These are phyloP conservation scores for Siphamia tubifer DNA, from an alignment of 2,113 vertebrate genomes.

Conservation along the genomic window DNA sequence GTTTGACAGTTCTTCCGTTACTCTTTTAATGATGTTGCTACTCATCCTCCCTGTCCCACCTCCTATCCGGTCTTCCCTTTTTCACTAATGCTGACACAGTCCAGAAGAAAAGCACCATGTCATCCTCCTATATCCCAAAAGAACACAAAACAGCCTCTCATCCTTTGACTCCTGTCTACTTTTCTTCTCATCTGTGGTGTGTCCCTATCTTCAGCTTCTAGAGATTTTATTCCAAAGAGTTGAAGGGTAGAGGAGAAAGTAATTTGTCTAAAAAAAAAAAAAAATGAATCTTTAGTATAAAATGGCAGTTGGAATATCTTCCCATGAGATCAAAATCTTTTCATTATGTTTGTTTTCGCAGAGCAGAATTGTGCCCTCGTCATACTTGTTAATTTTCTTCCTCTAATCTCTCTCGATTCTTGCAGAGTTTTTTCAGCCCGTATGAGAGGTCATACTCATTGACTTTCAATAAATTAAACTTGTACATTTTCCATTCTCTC, in stretches of 20 bases:
- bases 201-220: not conserved
- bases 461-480: slow-evolving; percentile 48
- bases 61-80: not conserved
- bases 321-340: slow-evolving; percentile 25
- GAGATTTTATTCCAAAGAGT: slow-evolving; percentile 29
- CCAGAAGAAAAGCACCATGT: slow-evolving; percentile 66
- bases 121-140: slow-evolving; percentile 25
- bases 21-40: slow-evolving; percentile 41
- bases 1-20: slow-evolving; percentile 66
- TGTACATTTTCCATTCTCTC: slow-evolving; percentile 26
- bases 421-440: slow-evolving; percentile 10
- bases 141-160: slow-evolving; percentile 47
- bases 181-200: not conserved
- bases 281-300: slow-evolving; percentile 52
- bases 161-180: not conserved
- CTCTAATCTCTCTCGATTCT: not conserved
- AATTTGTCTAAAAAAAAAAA: slow-evolving; percentile 32
- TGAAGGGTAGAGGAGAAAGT: slow-evolving; percentile 16
- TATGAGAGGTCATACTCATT: slow-evolving; percentile 6
- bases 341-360: slow-evolving; percentile 3
- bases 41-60: slow-evolving; percentile 9
- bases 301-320: slow-evolving; percentile 57
- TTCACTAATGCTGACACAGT: slow-evolving; percentile 47
- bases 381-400: slow-evolving; percentile 8
- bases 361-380: not conserved